These are phyloP conservation scores for Pituophis catenifer DNA, from an alignment of 2,113 vertebrate species.

Conservation along the genomic window DNA sequence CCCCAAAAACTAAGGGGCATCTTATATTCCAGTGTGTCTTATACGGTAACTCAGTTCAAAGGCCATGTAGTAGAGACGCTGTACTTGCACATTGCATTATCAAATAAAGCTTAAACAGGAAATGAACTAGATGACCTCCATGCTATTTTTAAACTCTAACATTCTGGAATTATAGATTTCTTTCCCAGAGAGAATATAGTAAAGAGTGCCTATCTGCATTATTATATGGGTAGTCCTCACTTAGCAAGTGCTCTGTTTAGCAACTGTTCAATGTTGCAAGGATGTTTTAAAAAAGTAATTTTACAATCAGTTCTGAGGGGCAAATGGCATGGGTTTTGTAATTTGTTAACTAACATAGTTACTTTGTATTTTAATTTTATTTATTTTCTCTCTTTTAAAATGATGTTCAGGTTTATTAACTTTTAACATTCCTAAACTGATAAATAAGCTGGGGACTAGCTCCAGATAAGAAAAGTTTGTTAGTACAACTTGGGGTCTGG, in stretches of 20 bases:
- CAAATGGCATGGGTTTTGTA: too few species aligned
- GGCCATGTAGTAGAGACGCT: background rate
- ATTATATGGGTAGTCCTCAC: background rate
- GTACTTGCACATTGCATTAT: background rate
- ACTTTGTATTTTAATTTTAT: too few species aligned
- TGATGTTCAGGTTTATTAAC: too few species aligned
- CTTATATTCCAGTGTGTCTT: too few species aligned
- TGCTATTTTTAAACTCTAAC: background rate
- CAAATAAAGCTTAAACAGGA: background rate
- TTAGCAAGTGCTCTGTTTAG: background rate
- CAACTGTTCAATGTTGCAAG: background rate
- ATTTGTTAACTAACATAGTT: too few species aligned
- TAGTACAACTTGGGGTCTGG: too few species aligned
- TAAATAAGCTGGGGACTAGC: too few species aligned
- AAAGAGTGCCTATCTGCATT: background rate
- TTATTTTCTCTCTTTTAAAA: too few species aligned
- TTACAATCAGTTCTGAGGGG: background rate
- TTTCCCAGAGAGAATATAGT: background rate
- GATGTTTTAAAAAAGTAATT: background rate
- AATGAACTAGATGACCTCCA: background rate
- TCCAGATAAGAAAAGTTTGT: too few species aligned
- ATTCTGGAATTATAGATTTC: background rate
- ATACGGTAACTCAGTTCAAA: background rate
- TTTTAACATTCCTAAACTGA: too few species aligned
- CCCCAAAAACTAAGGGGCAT: too few species aligned